Base-by-base conservation (phyloP, 2,888 invertebrate genomes). In the Polymixis lichenea region DNA sequence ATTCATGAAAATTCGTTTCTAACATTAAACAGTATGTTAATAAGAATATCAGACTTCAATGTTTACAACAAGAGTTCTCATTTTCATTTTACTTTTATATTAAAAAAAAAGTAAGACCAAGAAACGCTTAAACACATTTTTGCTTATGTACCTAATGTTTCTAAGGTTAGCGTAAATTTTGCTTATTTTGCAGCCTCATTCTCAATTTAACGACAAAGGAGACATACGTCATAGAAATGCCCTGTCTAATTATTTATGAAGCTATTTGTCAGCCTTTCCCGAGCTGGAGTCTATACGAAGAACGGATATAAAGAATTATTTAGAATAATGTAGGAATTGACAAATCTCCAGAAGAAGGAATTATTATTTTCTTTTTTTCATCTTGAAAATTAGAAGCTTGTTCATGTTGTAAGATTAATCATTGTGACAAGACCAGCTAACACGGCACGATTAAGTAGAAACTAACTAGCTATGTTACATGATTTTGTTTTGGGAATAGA, bases 191-290 rank as follows among this genome's bases (percentile, higher is more conserved):
- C 15, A 51, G 19, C 22, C 4, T 67, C 11, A 62, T 61, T 71
- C 43, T 55, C 53, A 32, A 43, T 60, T 22, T 83, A 88, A 83
- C 80, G 78, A 85, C 75, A 82, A 81, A 80, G 46, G 65, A 53
- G 28, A 32, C 49, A 69, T 77, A 79, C 46, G 77, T 87, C 84
- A 87, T 88, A 90, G 87, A 86, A 86, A 86, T 75, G 86, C 78
- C 76, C 74, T 69, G 85, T 80, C 82, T 89, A 90, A 91, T 92
- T 92, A 93, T 93, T 93, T 90, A 93, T 90, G 89, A 90, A 69
- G 51, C 69, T 66, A 51, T 66, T 51, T 6, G 22, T 49, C 61
- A 32, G n/a, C 49, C 11, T 84, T 55, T 19, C 32, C 32, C n/a
- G 82, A 58, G n/a, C 82, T 84, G 82, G 86, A 90, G 80, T 83